Evolutionary conservation across 2,113 vertebrate species (phyloP).

Genomic region (Aptenodytes forsteri): DNA sequence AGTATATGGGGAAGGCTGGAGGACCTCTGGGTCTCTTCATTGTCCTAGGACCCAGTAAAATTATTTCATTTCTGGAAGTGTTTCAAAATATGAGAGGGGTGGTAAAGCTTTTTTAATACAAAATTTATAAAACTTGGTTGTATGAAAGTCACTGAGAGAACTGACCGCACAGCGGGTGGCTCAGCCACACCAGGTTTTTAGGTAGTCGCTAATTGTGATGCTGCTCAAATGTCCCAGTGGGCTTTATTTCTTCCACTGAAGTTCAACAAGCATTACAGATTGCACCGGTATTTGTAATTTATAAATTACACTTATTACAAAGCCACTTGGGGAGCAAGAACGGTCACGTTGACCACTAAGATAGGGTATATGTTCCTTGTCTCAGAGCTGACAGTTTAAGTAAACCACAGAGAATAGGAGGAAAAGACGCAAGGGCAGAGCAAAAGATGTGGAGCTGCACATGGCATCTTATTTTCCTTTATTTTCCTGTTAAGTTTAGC

Average conservation of each 20-base stretch:
- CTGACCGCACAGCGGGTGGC: accelerated
- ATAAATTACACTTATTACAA: background rate
- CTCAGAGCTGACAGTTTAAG: background rate
- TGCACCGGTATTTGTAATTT: background rate
- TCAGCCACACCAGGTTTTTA: background rate
- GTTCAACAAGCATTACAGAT: background rate
- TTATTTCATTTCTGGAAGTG: background rate
- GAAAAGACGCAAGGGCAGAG: background rate
- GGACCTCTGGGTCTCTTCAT: background rate
- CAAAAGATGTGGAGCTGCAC: background rate
- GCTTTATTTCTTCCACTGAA: background rate
- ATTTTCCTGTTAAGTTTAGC: background rate
- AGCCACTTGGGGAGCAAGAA: background rate
- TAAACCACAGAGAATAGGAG: background rate
- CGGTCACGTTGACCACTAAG: background rate
- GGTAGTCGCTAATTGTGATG: background rate
- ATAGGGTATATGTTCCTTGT: background rate
- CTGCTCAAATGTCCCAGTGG: background rate
- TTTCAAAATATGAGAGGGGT: background rate
- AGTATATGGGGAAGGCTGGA: background rate
- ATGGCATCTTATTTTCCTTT: background rate
- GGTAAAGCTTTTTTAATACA: background rate
- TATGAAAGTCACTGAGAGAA: background rate
- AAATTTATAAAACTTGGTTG: background rate
- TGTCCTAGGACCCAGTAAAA: background rate